phyloP scores from a whole-genome alignment of 2,888 invertebrate species.

The Habrosyne pyritoides region DNA sequence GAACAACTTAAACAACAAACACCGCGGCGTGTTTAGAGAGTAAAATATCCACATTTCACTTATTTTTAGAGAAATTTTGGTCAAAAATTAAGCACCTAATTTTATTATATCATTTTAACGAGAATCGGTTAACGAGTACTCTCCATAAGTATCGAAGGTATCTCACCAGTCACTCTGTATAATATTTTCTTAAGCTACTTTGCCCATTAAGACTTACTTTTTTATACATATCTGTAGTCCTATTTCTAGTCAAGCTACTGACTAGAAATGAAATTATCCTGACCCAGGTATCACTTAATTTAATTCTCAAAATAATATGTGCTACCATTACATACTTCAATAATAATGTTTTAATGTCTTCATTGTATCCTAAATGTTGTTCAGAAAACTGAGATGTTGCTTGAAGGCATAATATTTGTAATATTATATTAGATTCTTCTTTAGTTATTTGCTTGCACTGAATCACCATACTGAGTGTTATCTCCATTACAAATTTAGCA shows the following conservation, averaged over 20 bases:
- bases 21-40: too few relatives aligned
- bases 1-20: too few relatives aligned
- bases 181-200: too few relatives aligned
- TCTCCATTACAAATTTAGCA: conserved; percentile 44
- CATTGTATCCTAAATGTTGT: conserved; percentile 36
- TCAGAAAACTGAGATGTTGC: conserved; percentile 39
- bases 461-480: conserved; percentile 44
- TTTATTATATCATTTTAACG: too few relatives aligned
- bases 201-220: conserved; percentile 38
- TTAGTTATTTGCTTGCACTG: conserved; percentile 36
- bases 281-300: conserved; percentile 49
- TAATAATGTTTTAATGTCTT: conserved; percentile 40
- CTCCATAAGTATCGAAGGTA: too few relatives aligned
- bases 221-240: conserved; percentile 33
- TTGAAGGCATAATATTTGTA: conserved; percentile 58
- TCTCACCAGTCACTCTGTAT: too few relatives aligned
- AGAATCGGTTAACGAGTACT: too few relatives aligned
- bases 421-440: conserved; percentile 40
- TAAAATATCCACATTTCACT: too few relatives aligned
- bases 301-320: conserved; percentile 42
- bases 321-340: conserved; percentile 53
- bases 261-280: conserved; percentile 40
- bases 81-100: too few relatives aligned
- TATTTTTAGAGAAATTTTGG: too few relatives aligned
- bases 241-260: conserved; percentile 46